A percentile compares a stretch with the other conserved stretches of the same genome.
Conservation (phyloP, 1,140 invertebrate species). For the Microplitis demolitor region DNA sequence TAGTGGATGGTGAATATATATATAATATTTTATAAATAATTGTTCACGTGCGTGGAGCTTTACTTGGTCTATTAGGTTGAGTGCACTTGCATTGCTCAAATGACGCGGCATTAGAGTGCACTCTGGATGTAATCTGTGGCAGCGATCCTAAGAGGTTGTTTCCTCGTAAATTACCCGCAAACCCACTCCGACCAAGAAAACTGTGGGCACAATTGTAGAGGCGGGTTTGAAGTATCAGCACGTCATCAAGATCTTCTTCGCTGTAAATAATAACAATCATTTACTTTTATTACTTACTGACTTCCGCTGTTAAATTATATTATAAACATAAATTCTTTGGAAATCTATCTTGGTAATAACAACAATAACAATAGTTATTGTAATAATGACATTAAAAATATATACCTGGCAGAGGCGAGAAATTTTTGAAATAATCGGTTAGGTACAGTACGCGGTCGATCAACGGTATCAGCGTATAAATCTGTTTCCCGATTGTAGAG, state of each 20-base stretch:
- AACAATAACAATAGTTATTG: background rate
- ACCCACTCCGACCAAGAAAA: constrained; percentile 65
- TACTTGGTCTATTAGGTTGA: constrained; percentile 45
- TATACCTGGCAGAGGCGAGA: constrained; percentile 58
- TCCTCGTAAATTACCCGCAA: constrained; percentile 53
- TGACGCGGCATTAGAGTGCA: constrained; percentile 51
- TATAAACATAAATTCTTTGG: constrained; percentile 1
- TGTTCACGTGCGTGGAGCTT: constrained; percentile 47
- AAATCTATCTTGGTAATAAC: background rate
- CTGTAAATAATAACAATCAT: constrained; percentile 46
- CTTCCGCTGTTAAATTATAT: constrained; percentile 20
- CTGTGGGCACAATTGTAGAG: constrained; percentile 70
- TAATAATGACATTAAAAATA: background rate
- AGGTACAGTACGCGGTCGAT: constrained; percentile 66
- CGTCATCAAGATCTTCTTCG: constrained; percentile 69
- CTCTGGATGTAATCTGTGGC: constrained; percentile 58
- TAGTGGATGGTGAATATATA: background rate
- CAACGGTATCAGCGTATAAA: constrained; percentile 71
- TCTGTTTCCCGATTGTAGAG: constrained; percentile 87
- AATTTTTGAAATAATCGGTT: constrained; percentile 67
- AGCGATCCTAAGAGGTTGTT: constrained; percentile 58
- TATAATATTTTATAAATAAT: constrained; percentile 4
- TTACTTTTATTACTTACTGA: constrained; percentile 2
- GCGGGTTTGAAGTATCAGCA: constrained; percentile 68
- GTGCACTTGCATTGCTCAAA: constrained; percentile 57